phyloP scores from a whole-genome alignment of 2,888 invertebrate genomes.

The Trichopria drosophilae region DNA sequence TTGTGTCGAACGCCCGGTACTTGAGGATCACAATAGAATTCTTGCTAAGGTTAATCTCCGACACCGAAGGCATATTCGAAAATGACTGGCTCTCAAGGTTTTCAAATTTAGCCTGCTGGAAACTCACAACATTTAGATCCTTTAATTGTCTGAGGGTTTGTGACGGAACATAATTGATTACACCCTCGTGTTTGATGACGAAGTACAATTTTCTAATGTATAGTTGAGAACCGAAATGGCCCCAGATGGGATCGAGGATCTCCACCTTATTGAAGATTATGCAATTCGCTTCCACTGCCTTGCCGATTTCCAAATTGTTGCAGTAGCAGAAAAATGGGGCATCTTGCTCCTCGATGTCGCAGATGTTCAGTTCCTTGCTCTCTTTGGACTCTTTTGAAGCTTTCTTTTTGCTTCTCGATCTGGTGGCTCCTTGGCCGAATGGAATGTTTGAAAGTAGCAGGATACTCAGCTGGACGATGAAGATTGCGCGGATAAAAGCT shows the following conservation, averaged over 20 bases:
- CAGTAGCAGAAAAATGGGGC: constrained; percentile 72
- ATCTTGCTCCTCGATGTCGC: constrained; percentile 63
- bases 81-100: constrained; percentile 74
- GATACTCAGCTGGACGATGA: constrained; percentile 21
- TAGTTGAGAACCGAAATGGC: constrained; percentile 73
- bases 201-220: constrained; percentile 72
- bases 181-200: constrained; percentile 71
- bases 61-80: constrained; percentile 71
- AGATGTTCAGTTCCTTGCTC: constrained; percentile 60
- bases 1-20: constrained; percentile 72
- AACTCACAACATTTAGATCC: constrained; percentile 68
- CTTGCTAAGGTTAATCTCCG: constrained; percentile 69
- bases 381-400: constrained; percentile 39
- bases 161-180: constrained; percentile 72
- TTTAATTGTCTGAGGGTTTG: constrained; percentile 69
- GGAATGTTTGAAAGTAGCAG: too few species aligned
- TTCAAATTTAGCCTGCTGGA: constrained; percentile 73
- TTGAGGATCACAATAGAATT: constrained; percentile 72
- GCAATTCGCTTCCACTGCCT: constrained; percentile 74
- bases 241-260: constrained; percentile 74
- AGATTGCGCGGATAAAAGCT: constrained; percentile 28
- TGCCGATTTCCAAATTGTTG: constrained; percentile 55
- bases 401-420: constrained; percentile 45
- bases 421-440: too few species aligned
- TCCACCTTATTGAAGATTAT: constrained; percentile 73